Evolutionary conservation across 2,888 invertebrate genomes (phyloP).

Genomic region (Matsumyia berberina): DNA sequence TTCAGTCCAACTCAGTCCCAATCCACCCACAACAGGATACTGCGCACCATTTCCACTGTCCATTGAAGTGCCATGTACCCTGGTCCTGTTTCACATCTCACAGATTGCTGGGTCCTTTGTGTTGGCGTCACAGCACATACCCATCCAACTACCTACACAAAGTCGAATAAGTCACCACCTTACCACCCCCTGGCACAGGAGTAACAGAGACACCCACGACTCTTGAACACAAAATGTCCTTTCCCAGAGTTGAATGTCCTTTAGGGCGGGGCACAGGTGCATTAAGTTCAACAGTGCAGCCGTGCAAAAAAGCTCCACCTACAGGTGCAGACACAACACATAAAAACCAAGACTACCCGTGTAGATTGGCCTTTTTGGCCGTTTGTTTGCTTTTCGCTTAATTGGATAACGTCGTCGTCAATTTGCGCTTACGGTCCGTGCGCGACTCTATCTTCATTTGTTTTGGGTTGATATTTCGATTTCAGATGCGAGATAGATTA

Average conservation of each 20-base stretch:
- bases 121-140: slow-evolving; percentile 19
- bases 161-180: slow-evolving; percentile 33
- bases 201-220: slow-evolving; percentile 19
- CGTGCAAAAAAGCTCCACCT: slow-evolving; percentile 68
- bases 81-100: slow-evolving; percentile 18
- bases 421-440: slow-evolving; percentile 5
- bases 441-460: slow-evolving; percentile 44
- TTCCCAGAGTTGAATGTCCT: slow-evolving; percentile 66
- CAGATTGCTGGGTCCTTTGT: slow-evolving; percentile 20
- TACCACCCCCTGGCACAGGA: not conserved
- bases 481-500: slow-evolving; percentile 55
- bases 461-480: slow-evolving; percentile 66
- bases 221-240: slow-evolving; percentile 45
- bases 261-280: slow-evolving; percentile 64
- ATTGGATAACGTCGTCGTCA: slow-evolving; percentile 66
- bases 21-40: slow-evolving; percentile 45
- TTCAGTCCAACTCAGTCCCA: slow-evolving; percentile 18
- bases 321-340: slow-evolving; percentile 46
- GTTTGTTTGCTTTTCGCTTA: slow-evolving; percentile 46
- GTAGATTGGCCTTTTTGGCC: slow-evolving; percentile 10
- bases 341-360: slow-evolving; percentile 33
- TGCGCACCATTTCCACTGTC: slow-evolving; percentile 40
- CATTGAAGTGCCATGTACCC: slow-evolving; percentile 55
- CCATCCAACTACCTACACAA: slow-evolving; percentile 6
- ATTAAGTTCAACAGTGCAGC: slow-evolving; percentile 26